A percentile compares a stretch with the other conserved stretches of the same genome.
phyloP scores from a whole-genome alignment of 2,113 vertebrate genomes.

The Parus major region DNA sequence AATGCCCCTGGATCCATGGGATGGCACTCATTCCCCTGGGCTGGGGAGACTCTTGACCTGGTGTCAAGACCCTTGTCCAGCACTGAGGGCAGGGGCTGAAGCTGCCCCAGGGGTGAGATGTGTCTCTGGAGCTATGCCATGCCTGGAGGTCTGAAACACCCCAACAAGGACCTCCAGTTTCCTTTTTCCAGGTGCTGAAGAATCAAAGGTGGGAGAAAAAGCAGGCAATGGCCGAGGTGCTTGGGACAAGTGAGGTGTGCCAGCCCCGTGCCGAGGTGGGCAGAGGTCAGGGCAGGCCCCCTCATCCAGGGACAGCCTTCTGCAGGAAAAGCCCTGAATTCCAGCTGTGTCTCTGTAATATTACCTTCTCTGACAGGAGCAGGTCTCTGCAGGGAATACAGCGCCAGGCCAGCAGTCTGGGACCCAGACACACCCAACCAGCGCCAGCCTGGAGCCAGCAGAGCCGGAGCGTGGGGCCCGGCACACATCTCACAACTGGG shows the following conservation, averaged over 20 bases:
- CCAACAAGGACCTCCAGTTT: neutral
- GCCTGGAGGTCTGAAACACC: neutral
- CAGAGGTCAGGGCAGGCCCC: too few species aligned
- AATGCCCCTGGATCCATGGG: neutral
- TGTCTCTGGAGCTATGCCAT: neutral
- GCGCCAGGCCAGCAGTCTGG: neutral
- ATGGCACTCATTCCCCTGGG: fast-evolving
- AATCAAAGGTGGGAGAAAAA: constrained; percentile 73
- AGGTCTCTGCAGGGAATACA: neutral
- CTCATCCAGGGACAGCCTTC: neutral
- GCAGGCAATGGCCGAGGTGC: neutral
- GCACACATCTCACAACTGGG: fast-evolving
- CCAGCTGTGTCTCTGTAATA: fast-evolving
- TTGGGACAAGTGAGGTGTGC: neutral
- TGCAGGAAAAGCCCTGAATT: neutral
- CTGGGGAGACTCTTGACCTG: neutral
- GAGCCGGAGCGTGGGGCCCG: fast-evolving
- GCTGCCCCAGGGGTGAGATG: neutral
- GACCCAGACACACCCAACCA: fast-evolving
- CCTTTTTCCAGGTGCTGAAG: constrained; percentile 71
- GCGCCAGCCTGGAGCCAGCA: neutral
- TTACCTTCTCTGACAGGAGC: neutral
- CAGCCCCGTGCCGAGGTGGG: neutral
- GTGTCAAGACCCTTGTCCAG: neutral
- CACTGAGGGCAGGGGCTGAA: neutral